phyloP scores from a whole-genome alignment of 2,888 invertebrate genomes.

The Leptopilina syphax region DNA sequence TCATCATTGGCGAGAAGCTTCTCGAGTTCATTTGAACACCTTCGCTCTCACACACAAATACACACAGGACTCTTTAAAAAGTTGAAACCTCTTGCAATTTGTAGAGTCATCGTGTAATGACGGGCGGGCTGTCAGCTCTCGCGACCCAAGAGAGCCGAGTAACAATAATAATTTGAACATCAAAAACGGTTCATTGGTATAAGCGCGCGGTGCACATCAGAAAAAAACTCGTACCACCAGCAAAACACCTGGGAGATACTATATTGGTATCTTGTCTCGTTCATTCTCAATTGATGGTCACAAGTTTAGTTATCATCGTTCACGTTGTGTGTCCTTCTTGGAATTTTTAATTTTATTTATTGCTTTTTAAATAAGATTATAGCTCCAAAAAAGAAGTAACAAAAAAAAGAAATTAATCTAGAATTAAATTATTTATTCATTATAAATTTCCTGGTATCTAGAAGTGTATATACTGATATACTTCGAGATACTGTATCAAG shows the following conservation, averaged over 20 bases:
- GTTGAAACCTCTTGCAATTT: constrained; percentile 58
- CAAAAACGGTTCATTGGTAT: constrained; percentile 60
- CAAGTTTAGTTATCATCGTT: not conserved
- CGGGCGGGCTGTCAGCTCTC: constrained; percentile 72
- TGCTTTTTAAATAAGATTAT: constrained; percentile 3
- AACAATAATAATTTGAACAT: constrained; percentile 63
- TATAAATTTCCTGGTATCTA: too few relatives aligned
- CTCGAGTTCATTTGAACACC: constrained; percentile 31
- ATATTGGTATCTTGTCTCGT: constrained; percentile 46
- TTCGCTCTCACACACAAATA: not conserved
- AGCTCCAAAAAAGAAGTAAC: not conserved
- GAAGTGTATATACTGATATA: too few relatives aligned
- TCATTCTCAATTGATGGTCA: constrained; percentile 14
- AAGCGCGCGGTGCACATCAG: constrained; percentile 48
- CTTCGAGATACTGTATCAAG: too few relatives aligned
- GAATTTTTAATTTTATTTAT: constrained; percentile 15
- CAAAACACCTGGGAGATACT: constrained; percentile 57
- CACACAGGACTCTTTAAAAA: constrained; percentile 42
- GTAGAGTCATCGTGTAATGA: constrained; percentile 76
- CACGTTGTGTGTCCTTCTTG: constrained; percentile 2
- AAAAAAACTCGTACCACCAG: constrained; percentile 53
- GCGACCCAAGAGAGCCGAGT: constrained; percentile 62
- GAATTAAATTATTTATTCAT: not conserved
- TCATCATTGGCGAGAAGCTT: constrained; percentile 24
- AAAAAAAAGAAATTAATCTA: not conserved